A percentile compares a stretch with the other conserved stretches of the same genome.
phyloP scores from a whole-genome alignment of 2,797 vertebrate species.

The Anabacerthia variegaticeps region DNA sequence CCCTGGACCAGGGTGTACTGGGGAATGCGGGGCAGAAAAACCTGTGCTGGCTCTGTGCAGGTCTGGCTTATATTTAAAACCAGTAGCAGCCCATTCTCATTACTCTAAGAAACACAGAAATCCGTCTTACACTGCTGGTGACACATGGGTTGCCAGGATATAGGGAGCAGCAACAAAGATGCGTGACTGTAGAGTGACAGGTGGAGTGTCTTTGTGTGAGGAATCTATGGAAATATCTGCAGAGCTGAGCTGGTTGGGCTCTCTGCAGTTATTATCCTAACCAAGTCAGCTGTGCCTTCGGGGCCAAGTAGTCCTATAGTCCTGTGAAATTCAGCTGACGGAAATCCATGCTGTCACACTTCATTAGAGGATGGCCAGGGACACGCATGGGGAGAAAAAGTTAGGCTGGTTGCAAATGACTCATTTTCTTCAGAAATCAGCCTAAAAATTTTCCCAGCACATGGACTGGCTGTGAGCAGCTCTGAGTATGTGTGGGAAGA shows the following conservation, averaged over 20 bases:
- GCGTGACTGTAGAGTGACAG: not conserved
- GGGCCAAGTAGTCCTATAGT: not conserved
- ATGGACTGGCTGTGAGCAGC: not conserved
- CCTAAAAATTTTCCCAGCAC: not conserved
- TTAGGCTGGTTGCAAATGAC: not conserved
- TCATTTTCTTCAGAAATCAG: not conserved
- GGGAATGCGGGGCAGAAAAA: not conserved
- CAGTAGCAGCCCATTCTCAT: not conserved
- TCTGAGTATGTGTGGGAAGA: not conserved
- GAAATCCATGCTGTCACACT: not conserved
- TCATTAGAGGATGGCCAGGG: not conserved
- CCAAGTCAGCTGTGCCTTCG: not conserved
- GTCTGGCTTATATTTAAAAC: not conserved
- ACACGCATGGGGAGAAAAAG: not conserved
- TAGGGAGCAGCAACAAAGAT: not conserved
- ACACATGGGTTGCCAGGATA: not conserved
- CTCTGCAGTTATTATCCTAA: not conserved
- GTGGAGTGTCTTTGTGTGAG: not conserved
- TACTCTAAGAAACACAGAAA: not conserved
- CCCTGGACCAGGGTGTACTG: not conserved
- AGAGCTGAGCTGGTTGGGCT: not conserved
- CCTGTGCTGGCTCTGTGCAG: accelerated
- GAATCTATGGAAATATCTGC: not conserved
- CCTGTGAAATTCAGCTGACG: not conserved
- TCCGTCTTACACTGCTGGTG: not conserved